Evolutionary conservation across 2,113 vertebrate species (phyloP), one percentile per base, ranked within the genome.

Genomic region (Electrona antarctica): DNA sequence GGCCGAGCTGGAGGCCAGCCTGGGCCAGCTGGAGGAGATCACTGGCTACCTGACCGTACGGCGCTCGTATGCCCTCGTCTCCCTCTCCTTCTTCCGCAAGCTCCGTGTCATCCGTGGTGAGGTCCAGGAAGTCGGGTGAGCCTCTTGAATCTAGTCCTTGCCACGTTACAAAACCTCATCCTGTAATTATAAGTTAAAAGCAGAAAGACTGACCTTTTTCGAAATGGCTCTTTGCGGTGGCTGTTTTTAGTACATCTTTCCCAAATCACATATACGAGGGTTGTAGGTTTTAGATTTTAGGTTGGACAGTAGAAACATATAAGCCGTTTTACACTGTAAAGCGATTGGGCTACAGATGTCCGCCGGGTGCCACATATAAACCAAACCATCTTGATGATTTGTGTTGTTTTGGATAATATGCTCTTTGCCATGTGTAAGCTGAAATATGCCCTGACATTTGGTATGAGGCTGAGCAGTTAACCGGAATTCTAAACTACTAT

Each of bases 21-120:
- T 99, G 10, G 98, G 97, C 54, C 94, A 98, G 90, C 94, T 99
- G 81, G 98, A 99, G 80, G 97, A 98, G 78, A 98, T 99, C 89
- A 94, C 95, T 0, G 98, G 98, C 47, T 98, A 94, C 81, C 94
- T 99, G n/a, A 96, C 94, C 79, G 95, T 99, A 64, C 95, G 95
- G 13, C 93, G 97, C 0, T 98, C 98, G 79, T 98, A 98, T 0
- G 98, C 98, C 45, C 93, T 99, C 0, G 95, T 99, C 11, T 98
- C 97, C 0, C 95, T 99, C 33, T 96, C 96, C 3, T 99, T 99
- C 86, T 95, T 99, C 80, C 95, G 97, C 68, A 99, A 99, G 77
- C 95, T 99, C 0, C 94, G 84, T 5, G 86, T 97, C 82, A 98
- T 99, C 62, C 94, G 92, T 63, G 98, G 98, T 54, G 94, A 97